These are phyloP conservation scores for Tachina fera DNA, from an alignment of 2,888 invertebrate species.

Conservation along the genomic window DNA sequence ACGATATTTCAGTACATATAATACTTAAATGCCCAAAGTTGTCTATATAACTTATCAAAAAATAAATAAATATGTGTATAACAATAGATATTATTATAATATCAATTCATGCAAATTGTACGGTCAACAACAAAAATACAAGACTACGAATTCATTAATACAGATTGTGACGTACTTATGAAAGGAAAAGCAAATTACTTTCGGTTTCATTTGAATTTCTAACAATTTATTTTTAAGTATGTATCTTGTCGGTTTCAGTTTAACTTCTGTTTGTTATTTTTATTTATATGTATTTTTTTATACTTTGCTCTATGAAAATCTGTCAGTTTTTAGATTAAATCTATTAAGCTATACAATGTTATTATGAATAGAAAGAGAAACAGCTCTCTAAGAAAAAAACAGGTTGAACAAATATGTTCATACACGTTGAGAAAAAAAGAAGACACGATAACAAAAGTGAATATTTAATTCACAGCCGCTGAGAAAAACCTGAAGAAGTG, in stretches of 20 bases:
- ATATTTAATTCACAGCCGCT: constrained; percentile 21
- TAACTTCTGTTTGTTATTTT: constrained; percentile 44
- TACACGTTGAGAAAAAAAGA: constrained; percentile 14
- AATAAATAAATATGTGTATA: not conserved
- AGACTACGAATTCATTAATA: constrained; percentile 40
- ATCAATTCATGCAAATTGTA: constrained; percentile 13
- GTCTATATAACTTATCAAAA: not conserved
- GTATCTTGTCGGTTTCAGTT: constrained; percentile 35
- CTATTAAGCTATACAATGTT: constrained; percentile 43
- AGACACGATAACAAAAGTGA: constrained; percentile 43
- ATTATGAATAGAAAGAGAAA: constrained; percentile 32
- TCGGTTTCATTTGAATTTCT: constrained; percentile 78
- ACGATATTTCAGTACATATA: no score
- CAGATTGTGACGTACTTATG: constrained; percentile 46
- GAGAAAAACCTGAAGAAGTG: constrained; percentile 53
- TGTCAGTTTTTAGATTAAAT: constrained; percentile 51
- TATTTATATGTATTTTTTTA: constrained; percentile 20
- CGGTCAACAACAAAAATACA: constrained; percentile 15
- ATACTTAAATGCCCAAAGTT: no score
- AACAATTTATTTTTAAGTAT: constrained; percentile 20
- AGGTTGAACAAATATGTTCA: constrained; percentile 27
- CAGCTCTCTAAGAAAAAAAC: constrained; percentile 21
- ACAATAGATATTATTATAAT: no score
- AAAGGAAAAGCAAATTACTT: constrained; percentile 69
- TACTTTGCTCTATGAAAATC: constrained; percentile 33